Conservation (phyloP, 64 coral and sea anemone genomes). For the Exaiptasia diaphana region DNA sequence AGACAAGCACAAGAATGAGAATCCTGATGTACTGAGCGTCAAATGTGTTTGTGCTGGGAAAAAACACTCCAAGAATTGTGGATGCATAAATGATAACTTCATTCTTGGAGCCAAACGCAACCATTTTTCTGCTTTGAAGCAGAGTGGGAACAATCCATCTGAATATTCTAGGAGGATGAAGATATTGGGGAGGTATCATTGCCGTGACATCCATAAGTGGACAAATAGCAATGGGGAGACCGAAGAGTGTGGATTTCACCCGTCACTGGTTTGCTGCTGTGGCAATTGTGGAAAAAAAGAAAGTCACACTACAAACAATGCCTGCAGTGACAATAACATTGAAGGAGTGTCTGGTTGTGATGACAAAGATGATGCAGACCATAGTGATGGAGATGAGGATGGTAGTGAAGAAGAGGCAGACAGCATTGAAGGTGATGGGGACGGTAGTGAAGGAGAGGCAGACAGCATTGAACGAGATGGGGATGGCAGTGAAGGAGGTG, state of each 20-base stretch:
- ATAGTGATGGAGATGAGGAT: too few relatives aligned
- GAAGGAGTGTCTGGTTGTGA: too few relatives aligned
- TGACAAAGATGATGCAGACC: too few relatives aligned
- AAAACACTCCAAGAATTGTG: conserved; percentile 53
- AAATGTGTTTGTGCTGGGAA: conserved; percentile 50
- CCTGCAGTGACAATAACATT: too few relatives aligned
- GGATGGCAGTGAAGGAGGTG: too few relatives aligned
- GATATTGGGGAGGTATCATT: conserved; percentile 26
- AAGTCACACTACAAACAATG: too few relatives aligned
- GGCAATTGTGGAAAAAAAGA: too few relatives aligned
- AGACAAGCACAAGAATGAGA: conserved; percentile 35
- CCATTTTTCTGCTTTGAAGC: conserved; percentile 37
- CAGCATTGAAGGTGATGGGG: too few relatives aligned
- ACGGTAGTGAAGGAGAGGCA: too few relatives aligned
- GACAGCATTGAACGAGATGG: too few relatives aligned
- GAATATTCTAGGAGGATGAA: conserved; percentile 35
- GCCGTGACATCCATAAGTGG: conserved; percentile 50
- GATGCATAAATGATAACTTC: conserved; percentile 22
- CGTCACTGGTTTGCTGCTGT: neutral
- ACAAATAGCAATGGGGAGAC: too few relatives aligned
- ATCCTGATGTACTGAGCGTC: conserved; percentile 11
- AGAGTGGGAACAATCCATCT: conserved; percentile 19
- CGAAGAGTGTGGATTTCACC: conserved; percentile 23
- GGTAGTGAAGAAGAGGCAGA: too few relatives aligned
- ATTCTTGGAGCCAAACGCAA: conserved; percentile 36